A percentile compares a stretch with the other conserved stretches of the same genome.
Conservation (phyloP, 1,140 invertebrate species). For the Zaprionus gabonicus region DNA sequence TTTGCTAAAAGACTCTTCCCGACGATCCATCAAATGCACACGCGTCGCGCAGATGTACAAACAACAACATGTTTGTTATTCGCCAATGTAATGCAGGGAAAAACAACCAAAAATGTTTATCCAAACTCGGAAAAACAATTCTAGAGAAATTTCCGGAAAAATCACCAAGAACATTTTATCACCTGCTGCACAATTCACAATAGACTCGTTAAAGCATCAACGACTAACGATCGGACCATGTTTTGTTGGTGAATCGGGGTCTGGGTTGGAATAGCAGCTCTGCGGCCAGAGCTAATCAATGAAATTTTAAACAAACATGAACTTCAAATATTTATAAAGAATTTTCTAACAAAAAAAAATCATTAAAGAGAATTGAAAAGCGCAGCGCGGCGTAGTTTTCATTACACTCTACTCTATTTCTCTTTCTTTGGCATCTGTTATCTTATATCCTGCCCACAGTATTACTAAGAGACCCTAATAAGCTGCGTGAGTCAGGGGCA, state of each 20-base stretch:
- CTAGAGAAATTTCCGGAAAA: conserved; percentile 27
- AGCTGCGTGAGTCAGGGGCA: conserved; percentile 54
- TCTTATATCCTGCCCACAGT: not conserved
- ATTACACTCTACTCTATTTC: conserved; percentile 21
- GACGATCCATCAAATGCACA: conserved; percentile 20
- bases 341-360: conserved; percentile 12
- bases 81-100: not conserved
- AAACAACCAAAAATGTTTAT: conserved; percentile 28
- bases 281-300: conserved; percentile 44
- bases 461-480: conserved; percentile 38
- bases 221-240: conserved; percentile 38
- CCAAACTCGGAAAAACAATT: conserved; percentile 57
- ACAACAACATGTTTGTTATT: conserved; percentile 60
- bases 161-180: conserved; percentile 26
- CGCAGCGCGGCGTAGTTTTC: not conserved
- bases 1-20: conserved; percentile 3
- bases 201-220: conserved; percentile 36
- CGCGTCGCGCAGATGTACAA: conserved; percentile 61
- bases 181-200: conserved; percentile 31
- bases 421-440: not conserved
- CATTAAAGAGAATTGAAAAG: not conserved
- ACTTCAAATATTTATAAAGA: conserved; percentile 61
- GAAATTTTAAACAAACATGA: conserved; percentile 39
- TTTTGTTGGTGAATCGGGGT: conserved; percentile 20
- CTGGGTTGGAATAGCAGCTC: conserved; percentile 1